These are phyloP conservation scores for Antigone vipio DNA, from an alignment of 2,113 vertebrate genomes.

Conservation along the genomic window DNA sequence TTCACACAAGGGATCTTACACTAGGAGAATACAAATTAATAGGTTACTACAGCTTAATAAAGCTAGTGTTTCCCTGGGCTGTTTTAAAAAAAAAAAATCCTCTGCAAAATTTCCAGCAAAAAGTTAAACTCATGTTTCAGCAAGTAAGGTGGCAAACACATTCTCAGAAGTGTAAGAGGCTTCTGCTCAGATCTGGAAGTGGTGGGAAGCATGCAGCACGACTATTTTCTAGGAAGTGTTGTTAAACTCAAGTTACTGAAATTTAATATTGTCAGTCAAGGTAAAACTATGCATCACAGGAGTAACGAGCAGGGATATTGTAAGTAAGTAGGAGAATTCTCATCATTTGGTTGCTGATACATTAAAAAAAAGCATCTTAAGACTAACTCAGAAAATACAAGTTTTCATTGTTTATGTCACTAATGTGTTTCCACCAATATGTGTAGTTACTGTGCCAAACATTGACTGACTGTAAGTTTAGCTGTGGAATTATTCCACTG, in stretches of 20 bases:
- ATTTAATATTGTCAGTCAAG: background rate
- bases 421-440: background rate
- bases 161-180: background rate
- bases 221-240: background rate
- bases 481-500: background rate
- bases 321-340: background rate
- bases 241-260: background rate
- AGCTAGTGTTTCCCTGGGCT: background rate
- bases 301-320: background rate
- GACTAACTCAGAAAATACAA: background rate
- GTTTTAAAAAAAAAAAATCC: background rate
- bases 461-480: fast-evolving
- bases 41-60: background rate
- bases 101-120: background rate
- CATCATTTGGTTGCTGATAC: background rate
- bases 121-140: background rate
- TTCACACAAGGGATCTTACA: background rate
- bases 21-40: background rate
- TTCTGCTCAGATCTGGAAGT: background rate
- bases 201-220: background rate
- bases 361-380: background rate
- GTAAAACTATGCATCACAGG: background rate
- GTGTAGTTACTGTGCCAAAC: background rate
- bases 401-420: background rate
- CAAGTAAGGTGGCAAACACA: background rate